phyloP scores from a whole-genome alignment of 2,797 vertebrate species.

The Podarcis siculus region DNA sequence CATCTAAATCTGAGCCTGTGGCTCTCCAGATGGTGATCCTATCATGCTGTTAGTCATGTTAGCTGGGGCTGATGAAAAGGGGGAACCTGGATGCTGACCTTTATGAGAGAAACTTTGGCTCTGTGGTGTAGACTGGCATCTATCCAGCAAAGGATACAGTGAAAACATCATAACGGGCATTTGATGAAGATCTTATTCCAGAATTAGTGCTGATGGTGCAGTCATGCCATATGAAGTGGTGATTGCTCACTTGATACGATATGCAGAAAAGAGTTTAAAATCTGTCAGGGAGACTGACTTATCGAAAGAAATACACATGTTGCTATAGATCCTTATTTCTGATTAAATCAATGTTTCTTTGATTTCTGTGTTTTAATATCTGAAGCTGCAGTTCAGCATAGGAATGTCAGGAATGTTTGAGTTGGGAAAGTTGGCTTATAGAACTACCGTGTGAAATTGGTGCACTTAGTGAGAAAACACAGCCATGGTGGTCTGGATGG shows the following conservation, averaged over 20 bases:
- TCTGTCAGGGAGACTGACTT: neutral
- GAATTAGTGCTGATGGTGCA: neutral
- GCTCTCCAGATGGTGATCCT: too few species aligned
- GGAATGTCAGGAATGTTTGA: slow-evolving; percentile 27
- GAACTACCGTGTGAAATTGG: neutral
- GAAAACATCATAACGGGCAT: neutral
- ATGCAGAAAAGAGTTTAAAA: neutral
- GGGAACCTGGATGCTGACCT: neutral
- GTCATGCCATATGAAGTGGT: neutral
- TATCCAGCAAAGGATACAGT: neutral
- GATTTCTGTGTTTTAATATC: neutral
- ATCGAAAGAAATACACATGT: neutral
- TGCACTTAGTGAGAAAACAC: neutral
- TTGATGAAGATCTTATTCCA: neutral
- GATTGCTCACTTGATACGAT: neutral
- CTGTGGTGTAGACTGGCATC: neutral
- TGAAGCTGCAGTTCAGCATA: neutral
- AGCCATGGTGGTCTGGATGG: neutral
- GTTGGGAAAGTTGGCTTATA: neutral
- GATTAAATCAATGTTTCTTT: slow-evolving; percentile 4
- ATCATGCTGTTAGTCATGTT: too few species aligned
- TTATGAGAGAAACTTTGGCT: neutral
- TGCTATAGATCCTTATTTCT: neutral
- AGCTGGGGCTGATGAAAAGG: too few species aligned
- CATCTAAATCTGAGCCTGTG: neutral